These are phyloP conservation scores for Thunnus maccoyii DNA, from an alignment of 2,113 vertebrate genomes.

Conservation along the genomic window DNA sequence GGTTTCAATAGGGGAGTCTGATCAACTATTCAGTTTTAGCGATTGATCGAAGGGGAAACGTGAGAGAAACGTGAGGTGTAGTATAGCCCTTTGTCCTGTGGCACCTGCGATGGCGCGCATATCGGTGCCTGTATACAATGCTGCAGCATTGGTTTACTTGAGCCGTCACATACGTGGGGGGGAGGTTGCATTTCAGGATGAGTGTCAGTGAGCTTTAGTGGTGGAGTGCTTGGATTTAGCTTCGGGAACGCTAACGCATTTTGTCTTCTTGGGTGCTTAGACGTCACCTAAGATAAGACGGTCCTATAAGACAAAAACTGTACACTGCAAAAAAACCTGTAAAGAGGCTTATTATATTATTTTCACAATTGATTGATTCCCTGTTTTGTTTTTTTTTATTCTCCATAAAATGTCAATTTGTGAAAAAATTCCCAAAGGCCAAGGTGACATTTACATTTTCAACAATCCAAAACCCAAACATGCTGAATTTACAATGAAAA, in stretches of 20 bases:
- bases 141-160: conserved; percentile 75
- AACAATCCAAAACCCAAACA: background rate
- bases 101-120: conserved; percentile 57
- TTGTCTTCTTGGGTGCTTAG: background rate
- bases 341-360: too few species aligned
- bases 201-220: conserved; percentile 51
- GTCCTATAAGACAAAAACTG: background rate
- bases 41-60: conserved; percentile 54
- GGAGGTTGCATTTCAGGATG: conserved; percentile 60
- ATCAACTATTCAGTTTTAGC: conserved; percentile 29
- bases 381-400: background rate
- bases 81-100: conserved; percentile 66
- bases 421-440: background rate
- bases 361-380: background rate
- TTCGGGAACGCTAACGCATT: conserved; percentile 2
- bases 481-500: too few species aligned
- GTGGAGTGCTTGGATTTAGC: conserved; percentile 52
- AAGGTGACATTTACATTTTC: background rate
- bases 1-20: conserved; percentile 16
- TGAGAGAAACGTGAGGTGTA: conserved; percentile 75
- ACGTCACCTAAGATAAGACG: too few species aligned
- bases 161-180: conserved; percentile 30
- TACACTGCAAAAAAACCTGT: background rate
- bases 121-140: conserved; percentile 64
- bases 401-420: background rate